Conservation (phyloP, 1,140 invertebrate genomes). For the Drosophila pectinifera region DNA sequence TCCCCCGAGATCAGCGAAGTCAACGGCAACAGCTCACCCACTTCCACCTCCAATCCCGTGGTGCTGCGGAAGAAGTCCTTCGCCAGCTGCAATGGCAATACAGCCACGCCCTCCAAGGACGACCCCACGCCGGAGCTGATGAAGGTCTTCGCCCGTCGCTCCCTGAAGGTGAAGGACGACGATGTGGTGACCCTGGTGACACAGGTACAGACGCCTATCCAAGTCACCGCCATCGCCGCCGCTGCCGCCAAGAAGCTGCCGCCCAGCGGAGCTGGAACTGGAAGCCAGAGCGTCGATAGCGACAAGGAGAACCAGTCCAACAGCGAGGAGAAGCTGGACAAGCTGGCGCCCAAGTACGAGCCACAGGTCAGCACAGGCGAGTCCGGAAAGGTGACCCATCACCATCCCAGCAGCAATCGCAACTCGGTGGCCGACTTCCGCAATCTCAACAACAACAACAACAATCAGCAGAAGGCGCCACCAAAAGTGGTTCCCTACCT, state of each 20-base stretch:
- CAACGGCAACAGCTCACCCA: conserved; percentile 40
- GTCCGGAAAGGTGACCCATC: conserved; percentile 12
- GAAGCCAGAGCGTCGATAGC: conserved; percentile 86
- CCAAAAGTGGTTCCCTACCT: conserved; percentile 55
- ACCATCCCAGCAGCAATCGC: conserved; percentile 56
- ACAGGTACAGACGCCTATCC: conserved; percentile 3
- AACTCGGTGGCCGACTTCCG: conserved; percentile 79
- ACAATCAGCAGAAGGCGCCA: conserved; percentile 24
- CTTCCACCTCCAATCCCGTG: conserved; percentile 59
- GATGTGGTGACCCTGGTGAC: conserved; percentile 85
- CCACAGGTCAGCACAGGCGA: conserved; percentile 43
- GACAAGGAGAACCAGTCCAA: conserved; percentile 88
- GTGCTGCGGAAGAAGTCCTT: conserved; percentile 87
- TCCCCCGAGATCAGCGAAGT: conserved; percentile 26
- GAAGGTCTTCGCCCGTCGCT: conserved; percentile 92
- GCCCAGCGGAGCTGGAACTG: conserved; percentile 31
- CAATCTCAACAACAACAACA: conserved; percentile 70
- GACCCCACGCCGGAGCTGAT: conserved; percentile 91
- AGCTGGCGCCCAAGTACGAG: conserved; percentile 62
- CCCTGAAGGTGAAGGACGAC: conserved; percentile 91
- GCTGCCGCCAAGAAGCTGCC: conserved; percentile 67
- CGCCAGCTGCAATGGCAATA: conserved; percentile 50
- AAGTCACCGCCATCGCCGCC: conserved; percentile 60
- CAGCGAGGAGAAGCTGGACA: conserved; percentile 78
- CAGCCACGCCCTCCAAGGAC: conserved; percentile 71